Evolutionary conservation across 2,888 invertebrate genomes (phyloP).

Genomic region (Lithophane socia): DNA sequence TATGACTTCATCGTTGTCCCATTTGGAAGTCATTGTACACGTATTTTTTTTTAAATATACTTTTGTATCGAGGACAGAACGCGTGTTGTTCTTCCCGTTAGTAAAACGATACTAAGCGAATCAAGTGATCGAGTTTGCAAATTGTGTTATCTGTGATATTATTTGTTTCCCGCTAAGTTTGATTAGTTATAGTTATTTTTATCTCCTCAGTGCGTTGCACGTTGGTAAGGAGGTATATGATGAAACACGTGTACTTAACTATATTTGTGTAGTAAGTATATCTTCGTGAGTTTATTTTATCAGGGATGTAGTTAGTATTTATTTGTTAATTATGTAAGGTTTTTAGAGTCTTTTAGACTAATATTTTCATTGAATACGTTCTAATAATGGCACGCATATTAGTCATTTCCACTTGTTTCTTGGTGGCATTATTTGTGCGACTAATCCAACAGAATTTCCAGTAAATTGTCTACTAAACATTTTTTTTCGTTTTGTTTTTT

Average conservation of each 20-base stretch:
- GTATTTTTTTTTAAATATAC: conserved; percentile 15
- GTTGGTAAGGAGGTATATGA: background rate
- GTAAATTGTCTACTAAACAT: background rate
- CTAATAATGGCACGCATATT: background rate
- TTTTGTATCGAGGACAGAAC: background rate
- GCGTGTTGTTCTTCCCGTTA: conserved; percentile 15
- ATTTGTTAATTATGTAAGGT: background rate
- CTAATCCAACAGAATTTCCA: background rate
- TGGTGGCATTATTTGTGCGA: background rate
- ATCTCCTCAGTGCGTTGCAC: background rate
- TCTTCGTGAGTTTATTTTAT: background rate
- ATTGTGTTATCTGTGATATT: conserved; percentile 23
- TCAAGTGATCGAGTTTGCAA: conserved; percentile 12
- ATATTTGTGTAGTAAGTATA: background rate
- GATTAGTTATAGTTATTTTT: background rate
- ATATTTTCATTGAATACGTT: background rate
- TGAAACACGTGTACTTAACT: background rate
- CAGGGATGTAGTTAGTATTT: background rate
- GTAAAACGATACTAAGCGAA: conserved; percentile 30
- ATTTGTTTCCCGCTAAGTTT: conserved; percentile 20
- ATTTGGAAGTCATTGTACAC: conserved; percentile 68
- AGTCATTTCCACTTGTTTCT: background rate
- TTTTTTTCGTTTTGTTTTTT: background rate
- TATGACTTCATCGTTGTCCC: conserved; percentile 90
- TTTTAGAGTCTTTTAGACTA: too few relatives aligned